Evolutionary conservation across 2,888 invertebrate genomes (phyloP).

Genomic region (Ornithoptera priamus): DNA sequence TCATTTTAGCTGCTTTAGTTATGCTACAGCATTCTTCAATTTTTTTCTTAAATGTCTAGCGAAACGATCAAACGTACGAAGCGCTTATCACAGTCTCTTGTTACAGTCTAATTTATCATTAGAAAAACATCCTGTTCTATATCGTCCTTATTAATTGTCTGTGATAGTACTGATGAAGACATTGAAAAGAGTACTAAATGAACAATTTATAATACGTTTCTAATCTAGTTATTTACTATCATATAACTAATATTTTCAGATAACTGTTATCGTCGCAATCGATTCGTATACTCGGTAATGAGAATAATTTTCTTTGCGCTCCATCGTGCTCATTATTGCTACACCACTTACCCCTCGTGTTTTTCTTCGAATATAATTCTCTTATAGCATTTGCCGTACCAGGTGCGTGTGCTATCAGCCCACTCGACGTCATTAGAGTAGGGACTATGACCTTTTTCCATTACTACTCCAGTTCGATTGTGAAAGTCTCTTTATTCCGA

Average conservation of each 20-base stretch:
- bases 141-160: too few relatives aligned
- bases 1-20: too few relatives aligned
- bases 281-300: neutral
- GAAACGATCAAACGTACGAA: neutral
- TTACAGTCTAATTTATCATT: too few relatives aligned
- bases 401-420: slow-evolving; percentile 24
- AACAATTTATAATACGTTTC: neutral
- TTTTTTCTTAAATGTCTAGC: too few relatives aligned
- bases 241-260: neutral
- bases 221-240: neutral
- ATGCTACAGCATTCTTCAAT: too few relatives aligned
- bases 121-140: too few relatives aligned
- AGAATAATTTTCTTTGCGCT: slow-evolving; percentile 1
- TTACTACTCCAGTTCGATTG: slow-evolving; percentile 20
- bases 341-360: slow-evolving; percentile 19
- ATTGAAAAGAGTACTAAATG: too few relatives aligned
- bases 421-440: slow-evolving; percentile 22
- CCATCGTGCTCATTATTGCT: slow-evolving; percentile 6
- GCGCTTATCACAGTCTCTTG: neutral
- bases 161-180: too few relatives aligned
- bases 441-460: slow-evolving; percentile 22
- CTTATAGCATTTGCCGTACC: slow-evolving; percentile 17
- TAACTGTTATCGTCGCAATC: neutral
- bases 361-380: slow-evolving; percentile 18
- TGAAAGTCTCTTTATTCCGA: slow-evolving; percentile 12